Evolutionary conservation across 2,888 invertebrate genomes (phyloP), one percentile per base, ranked within the genome.

Genomic region (Tetranychus piercei): DNA sequence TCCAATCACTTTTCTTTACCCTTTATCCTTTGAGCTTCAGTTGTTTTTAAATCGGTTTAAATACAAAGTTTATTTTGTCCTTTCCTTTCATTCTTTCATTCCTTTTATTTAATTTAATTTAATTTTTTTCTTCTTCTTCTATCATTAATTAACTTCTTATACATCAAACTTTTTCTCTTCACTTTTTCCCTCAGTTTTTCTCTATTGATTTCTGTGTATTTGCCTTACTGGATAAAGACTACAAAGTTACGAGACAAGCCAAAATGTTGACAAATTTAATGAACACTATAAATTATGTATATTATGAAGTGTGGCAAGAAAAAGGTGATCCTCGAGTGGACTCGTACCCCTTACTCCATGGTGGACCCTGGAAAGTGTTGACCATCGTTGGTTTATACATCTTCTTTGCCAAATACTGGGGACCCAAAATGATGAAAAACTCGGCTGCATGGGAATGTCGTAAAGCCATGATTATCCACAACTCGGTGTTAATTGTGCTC

Each of bases 351-450:
- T 64, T 75, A 11, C 64, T 75, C 44, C 45, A 73, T 15, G 76
- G 78, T 69, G 75, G 75, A 23, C 75, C 75, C 9, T 73, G 73
- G 73, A 69, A 69, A 65, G 55, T 75, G 66, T 55, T 44, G 18
- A 23, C 75, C 11, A 73, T 75, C 6, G 45, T 73, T 34, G 44
- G 34, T 11, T 11, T 69, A 6, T 75, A 75, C 22, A 11, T 75
- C 18, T 18, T 73, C 15, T 73, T 73, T 64, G 73, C 43, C 75
- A 67, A 69, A 45, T 44, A 20, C 5, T 9, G 64, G 8, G 75
- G 75, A 20, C 75, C 75, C 7, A 44, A 67, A 9, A 23, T 75
- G 75, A 73, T 75, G 73, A 75, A 75, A 70, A 45, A 73, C n/a
- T 20, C 73, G 3, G n/a, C 18, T 8, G 34, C 73, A n/a, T 73